Evolutionary conservation across 2,113 vertebrate species (phyloP).

Genomic region (Oreochromis niloticus): DNA sequence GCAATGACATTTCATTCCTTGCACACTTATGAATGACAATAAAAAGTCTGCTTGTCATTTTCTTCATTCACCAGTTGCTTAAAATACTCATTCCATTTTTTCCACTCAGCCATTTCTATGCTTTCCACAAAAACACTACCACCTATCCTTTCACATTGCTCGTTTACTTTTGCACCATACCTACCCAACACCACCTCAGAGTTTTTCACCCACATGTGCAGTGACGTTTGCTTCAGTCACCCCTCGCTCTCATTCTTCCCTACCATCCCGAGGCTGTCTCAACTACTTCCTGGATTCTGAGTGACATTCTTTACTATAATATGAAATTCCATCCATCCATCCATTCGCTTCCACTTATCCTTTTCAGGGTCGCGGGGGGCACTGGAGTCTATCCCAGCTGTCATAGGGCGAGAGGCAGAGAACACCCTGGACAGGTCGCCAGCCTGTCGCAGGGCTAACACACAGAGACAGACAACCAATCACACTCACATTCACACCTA

Average conservation of each 20-base stretch:
- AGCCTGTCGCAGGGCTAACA: neutral
- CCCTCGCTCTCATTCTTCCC: neutral
- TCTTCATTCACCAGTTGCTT: neutral
- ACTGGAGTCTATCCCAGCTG: neutral
- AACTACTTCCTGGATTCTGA: neutral
- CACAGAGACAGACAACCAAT: fast-evolving
- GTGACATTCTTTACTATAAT: neutral
- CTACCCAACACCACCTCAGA: neutral
- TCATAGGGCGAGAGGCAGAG: neutral
- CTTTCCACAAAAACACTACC: neutral
- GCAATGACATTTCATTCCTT: neutral
- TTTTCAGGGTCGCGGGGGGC: neutral
- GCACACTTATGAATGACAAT: neutral
- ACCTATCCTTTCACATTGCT: neutral
- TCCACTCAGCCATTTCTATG: neutral
- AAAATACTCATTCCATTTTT: neutral
- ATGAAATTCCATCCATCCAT: neutral
- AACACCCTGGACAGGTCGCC: neutral
- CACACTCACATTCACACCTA: neutral
- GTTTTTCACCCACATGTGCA: neutral
- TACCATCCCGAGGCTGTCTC: neutral
- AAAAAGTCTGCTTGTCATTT: neutral
- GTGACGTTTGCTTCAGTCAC: neutral
- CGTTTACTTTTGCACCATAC: neutral
- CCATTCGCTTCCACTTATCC: fast-evolving